Evolutionary conservation across 2,888 invertebrate species (phyloP).

Genomic region (Caenorhabditis doughertyi): DNA sequence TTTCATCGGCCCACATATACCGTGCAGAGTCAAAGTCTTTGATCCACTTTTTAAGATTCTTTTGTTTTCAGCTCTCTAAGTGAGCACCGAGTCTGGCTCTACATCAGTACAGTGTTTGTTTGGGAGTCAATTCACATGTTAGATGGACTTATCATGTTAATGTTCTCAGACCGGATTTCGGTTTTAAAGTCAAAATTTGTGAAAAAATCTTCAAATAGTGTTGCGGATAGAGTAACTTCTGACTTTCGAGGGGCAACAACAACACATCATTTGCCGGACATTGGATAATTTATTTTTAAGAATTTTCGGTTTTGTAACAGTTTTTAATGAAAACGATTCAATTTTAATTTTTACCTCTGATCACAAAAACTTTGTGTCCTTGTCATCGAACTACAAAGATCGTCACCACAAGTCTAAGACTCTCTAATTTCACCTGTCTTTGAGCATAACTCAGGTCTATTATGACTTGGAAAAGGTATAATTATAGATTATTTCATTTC

Average conservation of each 20-base stretch:
- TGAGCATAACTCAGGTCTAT: no score
- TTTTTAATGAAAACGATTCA: no score
- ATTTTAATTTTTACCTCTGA: no score
- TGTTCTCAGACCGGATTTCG: slow-evolving; percentile 7
- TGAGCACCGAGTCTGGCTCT: slow-evolving; percentile 30
- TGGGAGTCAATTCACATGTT: slow-evolving; percentile 53
- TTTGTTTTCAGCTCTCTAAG: slow-evolving; percentile 1
- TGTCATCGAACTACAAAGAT: no score
- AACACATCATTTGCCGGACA: neutral
- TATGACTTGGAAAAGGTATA: no score
- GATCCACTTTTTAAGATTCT: neutral
- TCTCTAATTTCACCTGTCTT: no score
- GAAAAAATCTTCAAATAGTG: neutral
- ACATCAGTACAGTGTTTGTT: slow-evolving; percentile 32
- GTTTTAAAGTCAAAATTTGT: neutral
- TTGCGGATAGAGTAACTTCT: neutral
- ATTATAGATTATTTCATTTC: no score
- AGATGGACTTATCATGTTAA: slow-evolving; percentile 33
- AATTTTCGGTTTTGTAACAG: no score
- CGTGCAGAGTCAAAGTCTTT: no score
- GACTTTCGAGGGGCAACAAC: neutral
- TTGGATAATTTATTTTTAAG: neutral
- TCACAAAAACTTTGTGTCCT: no score
- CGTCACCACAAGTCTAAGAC: no score
- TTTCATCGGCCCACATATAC: no score